Evolutionary conservation across 2,797 vertebrate genomes (phyloP).

Genomic region (Cryptoblepharus egeriae): DNA sequence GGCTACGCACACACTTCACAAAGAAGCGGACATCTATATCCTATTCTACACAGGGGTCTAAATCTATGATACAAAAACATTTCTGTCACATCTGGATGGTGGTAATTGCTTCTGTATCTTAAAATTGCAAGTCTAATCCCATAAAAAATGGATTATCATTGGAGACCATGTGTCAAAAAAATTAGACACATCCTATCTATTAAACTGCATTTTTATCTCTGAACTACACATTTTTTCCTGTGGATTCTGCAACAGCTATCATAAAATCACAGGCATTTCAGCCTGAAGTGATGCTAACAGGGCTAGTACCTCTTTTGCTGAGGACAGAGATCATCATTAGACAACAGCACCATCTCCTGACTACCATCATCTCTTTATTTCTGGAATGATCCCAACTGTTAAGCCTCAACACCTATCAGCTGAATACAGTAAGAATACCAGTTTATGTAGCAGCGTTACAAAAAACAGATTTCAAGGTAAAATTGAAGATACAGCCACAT

Average conservation of each 20-base stretch:
- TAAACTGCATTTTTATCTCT: slow-evolving; percentile 25
- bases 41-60: slow-evolving; percentile 46
- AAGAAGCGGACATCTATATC: background rate
- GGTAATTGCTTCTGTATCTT: slow-evolving; percentile 56
- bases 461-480: background rate
- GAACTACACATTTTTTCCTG: background rate
- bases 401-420: background rate
- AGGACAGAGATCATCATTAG: slow-evolving; percentile 20
- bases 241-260: background rate
- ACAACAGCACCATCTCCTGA: background rate
- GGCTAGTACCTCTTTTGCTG: background rate
- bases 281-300: slow-evolving; percentile 13
- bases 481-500: background rate
- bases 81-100: slow-evolving; percentile 52
- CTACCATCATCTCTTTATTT: background rate
- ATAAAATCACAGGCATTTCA: background rate
- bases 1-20: slow-evolving; percentile 47
- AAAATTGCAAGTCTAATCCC: slow-evolving; percentile 12
- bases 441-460: background rate
- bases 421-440: background rate
- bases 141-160: slow-evolving; percentile 60
- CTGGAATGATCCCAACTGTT: background rate
- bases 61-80: slow-evolving; percentile 44
- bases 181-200: background rate
- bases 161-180: slow-evolving; percentile 24